Evolutionary conservation across 1,140 invertebrate genomes (phyloP).

Genomic region (Habropoda laboriosa): DNA sequence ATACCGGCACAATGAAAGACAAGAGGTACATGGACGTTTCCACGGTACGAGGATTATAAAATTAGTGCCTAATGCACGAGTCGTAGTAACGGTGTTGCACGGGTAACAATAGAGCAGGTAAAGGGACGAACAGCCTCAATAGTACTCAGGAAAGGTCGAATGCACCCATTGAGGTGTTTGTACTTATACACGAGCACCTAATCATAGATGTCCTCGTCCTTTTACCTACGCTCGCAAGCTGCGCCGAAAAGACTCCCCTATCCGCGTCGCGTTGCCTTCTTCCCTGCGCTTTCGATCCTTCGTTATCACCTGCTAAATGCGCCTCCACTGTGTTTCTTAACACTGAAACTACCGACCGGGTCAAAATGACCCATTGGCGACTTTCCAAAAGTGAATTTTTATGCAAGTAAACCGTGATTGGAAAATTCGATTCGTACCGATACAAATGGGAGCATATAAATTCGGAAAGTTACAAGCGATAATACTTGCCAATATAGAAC

Average conservation of each 20-base stretch:
- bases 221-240: neutral
- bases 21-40: slow-evolving; percentile 15
- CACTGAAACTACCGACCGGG: no score
- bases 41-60: slow-evolving; percentile 72
- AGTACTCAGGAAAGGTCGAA: slow-evolving; percentile 29
- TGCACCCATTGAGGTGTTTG: slow-evolving; percentile 9
- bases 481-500: no score
- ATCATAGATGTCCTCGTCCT: neutral
- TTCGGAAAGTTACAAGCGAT: no score
- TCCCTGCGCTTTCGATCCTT: neutral
- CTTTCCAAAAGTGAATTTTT: no score
- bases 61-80: slow-evolving; percentile 75
- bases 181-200: slow-evolving; percentile 7
- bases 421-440: no score
- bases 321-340: no score
- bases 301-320: neutral
- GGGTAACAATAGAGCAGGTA: slow-evolving; percentile 70
- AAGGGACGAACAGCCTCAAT: slow-evolving; percentile 38
- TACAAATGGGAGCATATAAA: no score
- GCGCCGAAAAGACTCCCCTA: neutral
- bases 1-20: neutral
- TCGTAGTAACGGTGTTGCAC: slow-evolving; percentile 64
- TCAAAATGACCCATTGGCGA: no score
- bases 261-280: no score
- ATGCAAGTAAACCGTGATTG: no score